Conservation (phyloP, 2,113 vertebrate species). For the Oreochromis tanganicae region DNA sequence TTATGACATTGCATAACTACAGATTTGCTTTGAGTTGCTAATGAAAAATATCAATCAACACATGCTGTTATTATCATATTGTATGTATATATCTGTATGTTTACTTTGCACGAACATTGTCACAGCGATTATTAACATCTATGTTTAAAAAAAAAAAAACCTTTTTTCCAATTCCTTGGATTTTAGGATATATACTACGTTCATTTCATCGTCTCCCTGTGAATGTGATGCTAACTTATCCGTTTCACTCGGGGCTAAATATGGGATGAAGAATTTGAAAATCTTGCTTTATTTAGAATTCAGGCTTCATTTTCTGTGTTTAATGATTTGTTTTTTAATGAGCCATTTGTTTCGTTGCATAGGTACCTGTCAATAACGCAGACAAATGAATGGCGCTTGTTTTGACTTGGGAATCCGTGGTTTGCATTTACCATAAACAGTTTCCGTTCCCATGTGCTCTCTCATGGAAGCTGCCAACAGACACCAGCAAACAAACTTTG, state of each 20-base stretch:
- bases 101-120: background rate
- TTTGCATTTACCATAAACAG: background rate
- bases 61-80: background rate
- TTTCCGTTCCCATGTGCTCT: background rate
- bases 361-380: background rate
- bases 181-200: background rate
- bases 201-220: background rate
- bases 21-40: background rate
- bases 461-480: background rate
- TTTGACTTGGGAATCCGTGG: background rate
- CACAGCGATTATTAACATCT: background rate
- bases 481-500: background rate
- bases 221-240: background rate
- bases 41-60: background rate
- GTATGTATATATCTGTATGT: background rate
- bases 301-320: background rate
- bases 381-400: background rate
- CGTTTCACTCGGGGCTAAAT: background rate
- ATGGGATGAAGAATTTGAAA: background rate
- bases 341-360: background rate
- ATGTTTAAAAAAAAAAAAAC: background rate
- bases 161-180: background rate
- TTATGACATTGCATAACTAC: background rate
- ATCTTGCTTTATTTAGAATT: background rate
- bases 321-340: accelerated